Evolutionary conservation across 2,888 invertebrate genomes (phyloP), one percentile per base, ranked within the genome.

Genomic region (Salticus scenicus): DNA sequence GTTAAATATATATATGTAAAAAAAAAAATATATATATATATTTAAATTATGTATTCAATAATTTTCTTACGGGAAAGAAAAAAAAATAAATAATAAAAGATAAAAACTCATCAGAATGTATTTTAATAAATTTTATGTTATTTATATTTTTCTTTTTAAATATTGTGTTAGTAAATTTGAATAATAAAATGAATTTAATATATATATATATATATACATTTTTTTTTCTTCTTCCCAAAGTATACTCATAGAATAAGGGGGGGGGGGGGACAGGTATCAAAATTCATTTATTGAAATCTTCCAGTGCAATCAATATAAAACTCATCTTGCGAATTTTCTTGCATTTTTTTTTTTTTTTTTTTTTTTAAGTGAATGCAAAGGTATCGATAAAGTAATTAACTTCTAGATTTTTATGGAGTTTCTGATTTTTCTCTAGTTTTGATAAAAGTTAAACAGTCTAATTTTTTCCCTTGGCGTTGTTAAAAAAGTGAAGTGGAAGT

Each of bases 361-460:
- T 77, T 81, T 77, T 84, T 84, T 78, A 84, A 84, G 77, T 66
- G 73, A 73, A 51, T 37, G 69, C 83, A 69, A 78, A 77, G 77
- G 77, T 84, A 84, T 84, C 78, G 83, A 84, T 84, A 84, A 84
- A 84, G 83, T 77, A 84, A 84, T 84, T 84, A 84, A 73, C 77
- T 77, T 84, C 73, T 64, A 12, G 51, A 20, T 66, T 72, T 70
- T 70, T 70, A 70, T 70, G 70, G 31, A 63, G 64, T 33, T 33
- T 63, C 64, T 41, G 37, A 5, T 64, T 64, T 70, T 64, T 47
- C 76, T 30, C 69, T 73, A 30, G 1, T 57, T 57, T 24, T 57
- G 57, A 57, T 57, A 57, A 57, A 57, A 57, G 24, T 57, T 57
- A 57, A 57, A 57, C 24, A 57, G 51, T 17, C 0, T 42, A 42